phyloP scores from a whole-genome alignment of 1,140 invertebrate species.

The Uloborus diversus region DNA sequence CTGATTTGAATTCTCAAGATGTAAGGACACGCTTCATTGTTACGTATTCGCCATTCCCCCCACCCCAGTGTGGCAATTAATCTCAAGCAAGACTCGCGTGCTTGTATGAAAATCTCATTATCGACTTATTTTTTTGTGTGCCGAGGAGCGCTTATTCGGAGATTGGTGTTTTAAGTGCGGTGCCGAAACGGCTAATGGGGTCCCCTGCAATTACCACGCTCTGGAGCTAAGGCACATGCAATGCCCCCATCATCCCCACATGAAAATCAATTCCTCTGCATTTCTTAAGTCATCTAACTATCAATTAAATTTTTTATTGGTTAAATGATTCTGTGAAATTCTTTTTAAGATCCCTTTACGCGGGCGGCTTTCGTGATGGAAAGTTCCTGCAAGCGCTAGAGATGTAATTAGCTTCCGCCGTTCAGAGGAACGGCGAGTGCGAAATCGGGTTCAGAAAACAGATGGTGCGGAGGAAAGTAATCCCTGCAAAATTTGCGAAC shows the following conservation, averaged over 20 bases:
- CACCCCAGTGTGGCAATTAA: constrained; percentile 31
- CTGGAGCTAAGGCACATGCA: constrained; percentile 35
- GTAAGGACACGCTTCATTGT: too few relatives aligned
- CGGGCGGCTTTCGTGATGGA: too few relatives aligned
- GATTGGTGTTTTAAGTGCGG: constrained; percentile 49
- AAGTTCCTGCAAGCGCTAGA: too few relatives aligned
- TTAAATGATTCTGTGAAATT: not conserved
- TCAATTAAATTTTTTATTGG: constrained; percentile 21
- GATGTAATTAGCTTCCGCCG: too few relatives aligned
- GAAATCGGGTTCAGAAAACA: too few relatives aligned
- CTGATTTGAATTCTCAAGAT: too few relatives aligned
- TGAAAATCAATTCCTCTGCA: constrained; percentile 45
- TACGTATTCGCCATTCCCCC: too few relatives aligned
- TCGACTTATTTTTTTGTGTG: constrained; percentile 29
- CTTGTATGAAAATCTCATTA: constrained; percentile 54
- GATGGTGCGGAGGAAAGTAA: too few relatives aligned
- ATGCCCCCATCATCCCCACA: constrained; percentile 32
- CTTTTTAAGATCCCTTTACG: not conserved
- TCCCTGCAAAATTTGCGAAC: too few relatives aligned
- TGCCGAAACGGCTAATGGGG: constrained; percentile 41
- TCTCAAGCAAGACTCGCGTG: constrained; percentile 42
- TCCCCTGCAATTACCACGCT: constrained; percentile 33
- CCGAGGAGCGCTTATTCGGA: constrained; percentile 35
- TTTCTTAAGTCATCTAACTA: constrained; percentile 34
- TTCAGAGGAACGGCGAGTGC: too few relatives aligned